A percentile compares a stretch with the other conserved stretches of the same genome.
Conservation (phyloP, 2,113 vertebrate species). For the Phocoena sinus region DNA sequence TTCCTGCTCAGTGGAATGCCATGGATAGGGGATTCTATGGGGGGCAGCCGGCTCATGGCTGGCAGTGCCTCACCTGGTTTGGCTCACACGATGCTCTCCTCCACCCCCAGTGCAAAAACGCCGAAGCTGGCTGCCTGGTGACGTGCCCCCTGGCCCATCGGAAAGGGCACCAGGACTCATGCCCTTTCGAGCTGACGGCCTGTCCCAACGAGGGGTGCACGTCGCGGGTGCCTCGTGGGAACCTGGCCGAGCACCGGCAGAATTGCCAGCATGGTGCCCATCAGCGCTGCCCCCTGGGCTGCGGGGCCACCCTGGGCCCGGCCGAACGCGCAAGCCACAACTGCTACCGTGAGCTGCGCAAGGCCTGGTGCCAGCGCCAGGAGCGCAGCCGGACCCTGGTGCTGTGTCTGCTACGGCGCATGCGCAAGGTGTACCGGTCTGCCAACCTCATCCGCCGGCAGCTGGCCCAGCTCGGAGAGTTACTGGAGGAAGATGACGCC, state of each 20-base stretch:
- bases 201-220: constrained; percentile 86
- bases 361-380: constrained; percentile 71
- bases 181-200: constrained; percentile 78
- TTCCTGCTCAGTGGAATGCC: not conserved
- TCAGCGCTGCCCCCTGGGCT: constrained; percentile 82
- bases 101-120: constrained; percentile 83
- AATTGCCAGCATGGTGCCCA: constrained; percentile 80
- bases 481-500: constrained; percentile 20
- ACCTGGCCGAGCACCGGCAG: constrained; percentile 79
- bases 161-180: constrained; percentile 82
- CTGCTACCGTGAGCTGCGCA: constrained; percentile 83
- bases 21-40: not conserved
- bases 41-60: not conserved
- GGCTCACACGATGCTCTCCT: not conserved
- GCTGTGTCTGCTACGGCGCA: not conserved
- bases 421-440: constrained; percentile 25
- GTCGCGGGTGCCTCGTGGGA: constrained; percentile 78
- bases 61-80: not conserved
- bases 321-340: constrained; percentile 79
- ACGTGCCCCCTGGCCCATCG: constrained; percentile 82
- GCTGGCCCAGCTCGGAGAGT: constrained; percentile 57
- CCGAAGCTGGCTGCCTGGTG: constrained; percentile 82
- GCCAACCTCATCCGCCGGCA: constrained; percentile 45
- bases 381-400: not conserved
- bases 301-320: constrained; percentile 78